Evolutionary conservation across 1,140 invertebrate species (phyloP).

Genomic region (Stegodyphus dumicola): DNA sequence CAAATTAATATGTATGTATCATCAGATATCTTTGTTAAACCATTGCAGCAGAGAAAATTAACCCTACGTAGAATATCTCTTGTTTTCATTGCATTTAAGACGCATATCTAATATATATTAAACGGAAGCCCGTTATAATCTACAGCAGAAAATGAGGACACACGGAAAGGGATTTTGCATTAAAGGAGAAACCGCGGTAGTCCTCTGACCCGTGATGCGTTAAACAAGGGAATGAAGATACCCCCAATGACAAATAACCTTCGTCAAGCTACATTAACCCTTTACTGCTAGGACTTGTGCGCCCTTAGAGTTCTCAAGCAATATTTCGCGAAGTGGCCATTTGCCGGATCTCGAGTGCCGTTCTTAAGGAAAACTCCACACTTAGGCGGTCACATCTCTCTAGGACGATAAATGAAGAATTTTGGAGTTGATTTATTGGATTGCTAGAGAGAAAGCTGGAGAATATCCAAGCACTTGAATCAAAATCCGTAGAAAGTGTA

Average conservation of each 20-base stretch:
- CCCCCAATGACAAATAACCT: neutral
- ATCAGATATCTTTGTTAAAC: no score
- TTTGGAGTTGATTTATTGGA: constrained; percentile 1
- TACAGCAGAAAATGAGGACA: no score
- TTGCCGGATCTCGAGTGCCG: neutral
- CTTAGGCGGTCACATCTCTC: neutral
- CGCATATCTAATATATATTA: no score
- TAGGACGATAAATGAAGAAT: neutral
- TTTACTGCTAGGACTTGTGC: neutral
- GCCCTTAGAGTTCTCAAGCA: neutral
- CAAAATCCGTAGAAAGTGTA: no score
- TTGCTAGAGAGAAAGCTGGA: neutral
- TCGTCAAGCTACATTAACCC: constrained; percentile 5
- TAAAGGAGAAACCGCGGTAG: neutral
- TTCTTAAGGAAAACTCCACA: constrained; percentile 9
- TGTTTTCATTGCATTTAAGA: no score
- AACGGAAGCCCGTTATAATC: no score
- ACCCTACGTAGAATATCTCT: no score
- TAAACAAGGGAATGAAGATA: constrained; percentile 16
- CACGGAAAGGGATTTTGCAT: neutral
- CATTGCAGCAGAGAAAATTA: no score
- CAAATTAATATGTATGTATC: no score
- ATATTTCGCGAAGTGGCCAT: constrained; percentile 9
- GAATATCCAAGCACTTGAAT: no score
- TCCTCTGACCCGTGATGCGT: neutral